These are phyloP conservation scores for Ennomos erosarius DNA, from an alignment of 2,888 invertebrate species.

Conservation along the genomic window DNA sequence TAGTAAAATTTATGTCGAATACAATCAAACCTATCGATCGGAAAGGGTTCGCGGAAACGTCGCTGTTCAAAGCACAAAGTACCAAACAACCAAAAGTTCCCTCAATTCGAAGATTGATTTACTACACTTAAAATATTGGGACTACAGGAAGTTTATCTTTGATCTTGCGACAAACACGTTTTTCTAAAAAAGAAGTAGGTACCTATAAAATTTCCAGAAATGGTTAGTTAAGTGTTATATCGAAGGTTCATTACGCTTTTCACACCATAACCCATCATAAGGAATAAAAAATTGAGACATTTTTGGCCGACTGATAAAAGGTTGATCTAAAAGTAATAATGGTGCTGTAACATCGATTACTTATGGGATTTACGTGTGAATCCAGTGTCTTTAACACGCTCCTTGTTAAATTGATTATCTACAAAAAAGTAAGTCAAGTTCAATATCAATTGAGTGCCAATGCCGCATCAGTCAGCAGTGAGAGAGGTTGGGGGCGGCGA, in stretches of 20 bases:
- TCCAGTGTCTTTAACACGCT: too few relatives aligned
- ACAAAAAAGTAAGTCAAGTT: constrained; percentile 63
- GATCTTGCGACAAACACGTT: constrained; percentile 27
- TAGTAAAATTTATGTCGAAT: constrained; percentile 35
- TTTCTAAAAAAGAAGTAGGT: constrained; percentile 2
- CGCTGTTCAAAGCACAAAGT: constrained; percentile 35
- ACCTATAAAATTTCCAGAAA: too few relatives aligned
- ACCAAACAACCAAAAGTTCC: constrained; percentile 31
- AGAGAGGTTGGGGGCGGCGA: constrained; percentile 58
- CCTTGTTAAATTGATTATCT: constrained; percentile 1
- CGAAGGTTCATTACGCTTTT: too few relatives aligned
- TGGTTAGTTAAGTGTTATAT: too few relatives aligned
- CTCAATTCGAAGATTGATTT: constrained; percentile 35
- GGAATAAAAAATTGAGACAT: too few relatives aligned
- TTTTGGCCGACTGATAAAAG: too few relatives aligned
- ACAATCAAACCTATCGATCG: constrained; percentile 37
- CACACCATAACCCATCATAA: too few relatives aligned
- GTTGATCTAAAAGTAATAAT: too few relatives aligned
- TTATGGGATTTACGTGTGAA: too few relatives aligned
- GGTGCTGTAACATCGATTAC: too few relatives aligned
- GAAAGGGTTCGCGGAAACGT: constrained; percentile 36
- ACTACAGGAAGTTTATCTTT: constrained; percentile 34
- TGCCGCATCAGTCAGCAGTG: constrained; percentile 51
- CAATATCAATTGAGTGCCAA: constrained; percentile 66
- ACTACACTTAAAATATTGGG: constrained; percentile 33